A percentile compares a stretch with the other conserved stretches of the same genome.
phyloP scores from a whole-genome alignment of 2,888 invertebrate species.

The Platerodrilus igneus region DNA sequence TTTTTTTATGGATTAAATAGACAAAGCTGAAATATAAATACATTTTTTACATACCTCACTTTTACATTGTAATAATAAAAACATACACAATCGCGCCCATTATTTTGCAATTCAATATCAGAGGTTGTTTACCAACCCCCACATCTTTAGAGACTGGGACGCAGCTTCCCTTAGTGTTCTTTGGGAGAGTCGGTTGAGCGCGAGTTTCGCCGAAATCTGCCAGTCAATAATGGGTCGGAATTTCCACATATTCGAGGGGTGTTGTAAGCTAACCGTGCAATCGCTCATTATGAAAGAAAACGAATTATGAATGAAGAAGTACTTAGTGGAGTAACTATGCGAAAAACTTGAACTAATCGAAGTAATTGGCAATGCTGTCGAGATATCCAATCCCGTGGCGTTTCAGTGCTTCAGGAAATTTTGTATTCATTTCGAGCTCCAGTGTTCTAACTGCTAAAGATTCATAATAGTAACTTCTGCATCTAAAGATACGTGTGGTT shows the following conservation, averaged over 20 bases:
- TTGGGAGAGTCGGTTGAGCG: slow-evolving; percentile 36
- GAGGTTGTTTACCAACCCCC: slow-evolving; percentile 23
- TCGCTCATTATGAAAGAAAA: slow-evolving; percentile 15
- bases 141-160: slow-evolving; percentile 44
- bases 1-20: too few relatives aligned
- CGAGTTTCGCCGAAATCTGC: slow-evolving; percentile 39
- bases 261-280: slow-evolving; percentile 33
- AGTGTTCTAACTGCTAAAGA: too few relatives aligned
- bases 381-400: too few relatives aligned
- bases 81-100: slow-evolving; percentile 21
- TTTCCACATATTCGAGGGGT: slow-evolving; percentile 37
- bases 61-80: too few relatives aligned
- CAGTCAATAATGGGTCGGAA: slow-evolving; percentile 44
- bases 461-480: too few relatives aligned
- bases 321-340: slow-evolving; percentile 1
- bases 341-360: too few relatives aligned
- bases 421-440: too few relatives aligned
- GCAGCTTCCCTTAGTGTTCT: slow-evolving; percentile 43
- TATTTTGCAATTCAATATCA: slow-evolving; percentile 13
- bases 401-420: too few relatives aligned
- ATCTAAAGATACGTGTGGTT: too few relatives aligned
- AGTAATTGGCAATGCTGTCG: too few relatives aligned
- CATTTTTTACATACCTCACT: too few relatives aligned
- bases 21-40: too few relatives aligned
- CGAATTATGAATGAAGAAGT: slow-evolving; percentile 16